These are phyloP conservation scores for Oryzias celebensis DNA, from an alignment of 2,113 vertebrate genomes.

Conservation along the genomic window DNA sequence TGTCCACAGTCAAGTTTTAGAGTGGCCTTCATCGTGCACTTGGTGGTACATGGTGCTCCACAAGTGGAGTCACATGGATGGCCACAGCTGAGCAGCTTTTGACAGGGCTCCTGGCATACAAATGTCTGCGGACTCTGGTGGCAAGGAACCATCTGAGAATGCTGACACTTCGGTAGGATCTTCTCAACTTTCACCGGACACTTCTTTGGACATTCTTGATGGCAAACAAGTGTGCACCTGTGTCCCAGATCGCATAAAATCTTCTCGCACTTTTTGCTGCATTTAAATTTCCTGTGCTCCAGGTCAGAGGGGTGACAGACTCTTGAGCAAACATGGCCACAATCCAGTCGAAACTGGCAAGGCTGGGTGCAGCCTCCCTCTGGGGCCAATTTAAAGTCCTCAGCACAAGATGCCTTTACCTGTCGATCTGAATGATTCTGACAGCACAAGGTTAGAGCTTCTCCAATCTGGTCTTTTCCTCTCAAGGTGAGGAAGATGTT, in stretches of 20 bases:
- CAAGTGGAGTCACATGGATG: slow-evolving; percentile 81
- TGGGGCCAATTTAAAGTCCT: slow-evolving; percentile 84
- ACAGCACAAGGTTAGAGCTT: slow-evolving; percentile 81
- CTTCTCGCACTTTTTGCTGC: slow-evolving; percentile 84
- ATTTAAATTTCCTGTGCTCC: slow-evolving; percentile 82
- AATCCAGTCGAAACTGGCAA: slow-evolving; percentile 86
- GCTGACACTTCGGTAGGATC: slow-evolving; percentile 79
- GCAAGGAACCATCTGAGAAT: slow-evolving; percentile 88
- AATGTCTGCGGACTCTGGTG: slow-evolving; percentile 70
- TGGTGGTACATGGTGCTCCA: slow-evolving; percentile 73
- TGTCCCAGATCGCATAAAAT: slow-evolving; percentile 82
- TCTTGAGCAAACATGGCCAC: slow-evolving; percentile 88
- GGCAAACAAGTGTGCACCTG: slow-evolving; percentile 78
- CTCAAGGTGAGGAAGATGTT: slow-evolving; percentile 83
- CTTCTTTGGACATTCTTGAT: slow-evolving; percentile 70
- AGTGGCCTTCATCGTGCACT: slow-evolving; percentile 71
- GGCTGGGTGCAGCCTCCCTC: slow-evolving; percentile 89
- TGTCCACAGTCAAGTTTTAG: slow-evolving; percentile 83
- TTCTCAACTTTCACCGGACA: slow-evolving; percentile 83
- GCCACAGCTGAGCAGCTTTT: slow-evolving; percentile 78
- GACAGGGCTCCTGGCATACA: slow-evolving; percentile 80
- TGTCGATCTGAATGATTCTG: slow-evolving; percentile 87
- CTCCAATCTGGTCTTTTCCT: slow-evolving; percentile 78
- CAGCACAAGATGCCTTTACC: slow-evolving; percentile 72
- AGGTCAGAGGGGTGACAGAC: slow-evolving; percentile 90